Evolutionary conservation across 2,113 vertebrate genomes (phyloP), one percentile per base, ranked within the genome.

Genomic region (Enhydra lutris): DNA sequence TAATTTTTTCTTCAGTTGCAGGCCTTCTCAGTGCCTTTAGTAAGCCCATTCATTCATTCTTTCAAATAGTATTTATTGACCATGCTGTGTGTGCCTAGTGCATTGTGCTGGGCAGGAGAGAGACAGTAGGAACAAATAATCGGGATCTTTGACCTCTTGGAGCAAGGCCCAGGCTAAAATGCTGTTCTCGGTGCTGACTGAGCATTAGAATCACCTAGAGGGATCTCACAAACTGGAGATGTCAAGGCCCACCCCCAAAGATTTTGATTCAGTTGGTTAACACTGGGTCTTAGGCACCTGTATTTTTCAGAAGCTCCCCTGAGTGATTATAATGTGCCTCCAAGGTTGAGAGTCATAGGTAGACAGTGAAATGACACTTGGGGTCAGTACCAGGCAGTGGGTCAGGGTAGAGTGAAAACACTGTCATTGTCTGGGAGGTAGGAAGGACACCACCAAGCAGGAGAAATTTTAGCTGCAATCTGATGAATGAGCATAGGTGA

Each of bases 51-150:
- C 50, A n/a, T 92, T 89, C 73, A 26, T 57, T 55, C 36, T 61
- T 82, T 91, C 85, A 73, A 14, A 55, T 9, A 29, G 0, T 78
- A 7, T 71, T 87, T 94, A 31, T 50, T 96, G 26, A 61, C 13
- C 78, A 15, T 34, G 29, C 26, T 61, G 57, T 31, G 0, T 42
- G n/a, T 78, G 4, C 21, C 13, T 17, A n/a, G 8, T 81, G 1
- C 18, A 21, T n/a, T 26, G 36, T 63, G 42, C 76, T 42, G 7
- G 8, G 7, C 29, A 10, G 10, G n/a, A 11, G n/a, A 34, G 42
- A 15, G 7, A 3, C 55, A 39, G 0, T 21, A 20, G 34, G 42
- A 26, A 17, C 18, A 34, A 47, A 59, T 12, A 55, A 1, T 29
- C 31, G 8, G 13, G 45, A 23, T 3, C 47, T 91, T 91, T 69